Conservation (phyloP, 92 coral and sea anemone genomes). For the Palythoa grandis region DNA sequence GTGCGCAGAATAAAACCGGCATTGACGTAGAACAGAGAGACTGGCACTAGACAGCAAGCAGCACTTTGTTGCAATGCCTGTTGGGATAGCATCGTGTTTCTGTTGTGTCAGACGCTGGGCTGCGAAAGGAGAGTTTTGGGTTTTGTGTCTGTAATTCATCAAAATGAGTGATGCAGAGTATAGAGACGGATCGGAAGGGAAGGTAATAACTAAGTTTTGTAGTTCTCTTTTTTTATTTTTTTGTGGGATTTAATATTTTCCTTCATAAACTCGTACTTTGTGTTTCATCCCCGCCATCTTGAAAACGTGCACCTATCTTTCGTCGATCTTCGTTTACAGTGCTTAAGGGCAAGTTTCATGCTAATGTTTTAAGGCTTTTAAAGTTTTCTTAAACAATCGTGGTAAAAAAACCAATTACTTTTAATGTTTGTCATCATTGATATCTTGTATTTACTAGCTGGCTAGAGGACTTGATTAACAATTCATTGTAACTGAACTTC, state of each 20-base stretch:
- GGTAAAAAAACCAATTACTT: no score
- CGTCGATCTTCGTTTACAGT: background rate
- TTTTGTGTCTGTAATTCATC: background rate
- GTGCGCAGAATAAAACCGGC: no score
- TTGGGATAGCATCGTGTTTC: conserved; percentile 44
- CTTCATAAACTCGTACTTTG: background rate
- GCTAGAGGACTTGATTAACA: no score
- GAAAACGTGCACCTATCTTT: background rate
- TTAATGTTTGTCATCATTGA: no score
- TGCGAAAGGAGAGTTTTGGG: background rate
- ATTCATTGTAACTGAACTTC: no score
- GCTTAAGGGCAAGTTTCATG: background rate
- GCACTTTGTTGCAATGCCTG: conserved; percentile 3
- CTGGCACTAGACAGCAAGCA: conserved; percentile 22
- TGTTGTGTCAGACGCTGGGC: no score
- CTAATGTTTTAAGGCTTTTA: no score
- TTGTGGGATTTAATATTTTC: background rate
- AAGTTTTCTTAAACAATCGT: no score
- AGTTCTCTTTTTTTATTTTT: background rate
- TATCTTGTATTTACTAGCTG: no score
- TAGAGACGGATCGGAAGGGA: conserved; percentile 73
- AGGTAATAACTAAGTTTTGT: conserved; percentile 54
- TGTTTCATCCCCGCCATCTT: conserved; percentile 26
- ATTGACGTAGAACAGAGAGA: background rate
- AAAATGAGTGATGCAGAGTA: conserved; percentile 79